Conservation (phyloP, 1,140 invertebrate genomes). For the Pseudoatta argentina region DNA sequence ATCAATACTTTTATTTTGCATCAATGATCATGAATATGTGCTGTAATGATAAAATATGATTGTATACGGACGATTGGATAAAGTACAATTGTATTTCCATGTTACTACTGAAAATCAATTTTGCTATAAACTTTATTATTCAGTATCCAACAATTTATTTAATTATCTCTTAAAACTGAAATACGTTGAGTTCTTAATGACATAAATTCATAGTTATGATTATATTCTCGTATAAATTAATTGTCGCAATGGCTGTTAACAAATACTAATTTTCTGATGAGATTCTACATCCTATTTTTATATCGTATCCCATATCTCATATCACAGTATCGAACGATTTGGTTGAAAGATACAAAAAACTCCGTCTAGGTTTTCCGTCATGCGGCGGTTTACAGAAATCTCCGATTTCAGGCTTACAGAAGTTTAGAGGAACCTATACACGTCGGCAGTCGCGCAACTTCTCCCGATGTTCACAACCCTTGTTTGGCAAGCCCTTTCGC, state of each 20-base stretch:
- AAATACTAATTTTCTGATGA: conserved; percentile 17
- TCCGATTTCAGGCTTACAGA: conserved; percentile 43
- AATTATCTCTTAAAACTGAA: conserved; percentile 21
- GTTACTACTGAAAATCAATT: background rate
- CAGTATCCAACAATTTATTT: conserved; percentile 39
- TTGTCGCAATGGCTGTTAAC: background rate
- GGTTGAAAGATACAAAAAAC: conserved; percentile 11
- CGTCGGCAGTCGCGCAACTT: conserved; percentile 54
- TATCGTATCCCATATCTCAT: background rate
- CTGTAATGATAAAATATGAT: conserved; percentile 2
- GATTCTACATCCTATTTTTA: background rate
- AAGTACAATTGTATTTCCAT: conserved; percentile 9
- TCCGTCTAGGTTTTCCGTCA: background rate
- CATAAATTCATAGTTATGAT: conserved; percentile 28
- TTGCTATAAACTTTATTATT: conserved; percentile 13
- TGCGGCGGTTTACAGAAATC: conserved; percentile 49
- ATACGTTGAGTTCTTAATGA: background rate
- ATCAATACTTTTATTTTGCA: background rate
- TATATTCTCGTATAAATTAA: conserved; percentile 1
- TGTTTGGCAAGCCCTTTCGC: conserved; percentile 71
- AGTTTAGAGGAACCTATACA: conserved; percentile 22
- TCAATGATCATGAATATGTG: background rate
- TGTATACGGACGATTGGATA: background rate
- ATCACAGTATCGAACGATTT: background rate
- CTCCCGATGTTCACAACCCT: conserved; percentile 61